Base-by-base conservation (phyloP, 1,140 invertebrate genomes). In the Dendrolimus kikuchii region DNA sequence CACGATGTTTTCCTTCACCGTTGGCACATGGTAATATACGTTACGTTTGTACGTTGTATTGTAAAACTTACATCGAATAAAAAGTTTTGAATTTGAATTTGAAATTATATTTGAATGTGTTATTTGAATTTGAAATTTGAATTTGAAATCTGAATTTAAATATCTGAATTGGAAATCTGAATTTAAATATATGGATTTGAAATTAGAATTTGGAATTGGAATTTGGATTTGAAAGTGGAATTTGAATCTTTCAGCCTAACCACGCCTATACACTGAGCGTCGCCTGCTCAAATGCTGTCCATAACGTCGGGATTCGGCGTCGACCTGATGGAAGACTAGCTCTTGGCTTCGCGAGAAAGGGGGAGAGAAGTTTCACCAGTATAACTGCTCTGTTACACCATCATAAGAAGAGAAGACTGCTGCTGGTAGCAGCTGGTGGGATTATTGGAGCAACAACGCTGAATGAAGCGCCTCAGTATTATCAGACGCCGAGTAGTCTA, bases 261-360 rank as follows among this genome's bases (percentile, higher is more conserved):
- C 83, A 87, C 57, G 82, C 81, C 0, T 88, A 87, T 60, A 87
- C 86, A 0, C 60, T 88, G 0, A 83, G 73, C 7, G 77, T 88
- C 4, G 65, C 78, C 0, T 88, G 82, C 53, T 53, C 71, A n/a
- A 73, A 66, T 42, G 61, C 67, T n/a, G 81, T 87, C 23, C 82
- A 86, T 54, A 88, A 88, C 59, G 84, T 88, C 2, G 83, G 86
- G 4, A 77, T 86, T 1, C 66, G 84, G 0, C 60, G 74, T 3
- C 67, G 84, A 2, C 57, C 73, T 4, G 84, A 88, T 55, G 81
- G 82, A 1, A 68, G 80, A 0, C 64, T 88, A 4, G 82, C 86
- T 1, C 66, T 88, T 10, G 86, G 86, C 46, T 87, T 75, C 56
- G 59, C 74, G 10, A 66, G 85, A 7, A 61, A 73, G 5, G 75